Evolutionary conservation across 2,888 invertebrate species (phyloP).

Genomic region (Aphidius colemani): DNA sequence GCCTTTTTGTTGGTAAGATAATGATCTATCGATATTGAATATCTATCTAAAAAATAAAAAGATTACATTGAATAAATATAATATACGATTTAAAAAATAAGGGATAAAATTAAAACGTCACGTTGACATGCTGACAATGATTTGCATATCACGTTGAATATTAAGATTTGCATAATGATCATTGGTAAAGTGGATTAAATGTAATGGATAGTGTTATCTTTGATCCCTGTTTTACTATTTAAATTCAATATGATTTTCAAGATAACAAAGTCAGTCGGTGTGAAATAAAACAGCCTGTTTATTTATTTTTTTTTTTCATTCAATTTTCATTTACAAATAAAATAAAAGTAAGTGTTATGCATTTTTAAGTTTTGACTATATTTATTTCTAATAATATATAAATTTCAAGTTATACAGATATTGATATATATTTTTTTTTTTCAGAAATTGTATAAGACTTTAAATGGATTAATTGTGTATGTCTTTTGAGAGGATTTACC

Average conservation of each 20-base stretch:
- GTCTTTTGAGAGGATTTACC: slow-evolving; percentile 11
- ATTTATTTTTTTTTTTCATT: background rate
- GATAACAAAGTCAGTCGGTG: slow-evolving; percentile 39
- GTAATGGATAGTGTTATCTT: slow-evolving; percentile 52
- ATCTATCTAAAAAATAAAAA: background rate
- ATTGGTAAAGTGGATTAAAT: slow-evolving; percentile 53
- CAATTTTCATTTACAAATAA: too few relatives aligned
- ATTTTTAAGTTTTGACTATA: background rate
- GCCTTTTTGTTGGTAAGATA: background rate
- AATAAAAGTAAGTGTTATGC: background rate
- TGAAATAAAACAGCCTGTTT: slow-evolving; percentile 45
- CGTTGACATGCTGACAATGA: slow-evolving; percentile 25
- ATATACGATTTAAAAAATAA: background rate
- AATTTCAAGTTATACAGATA: background rate
- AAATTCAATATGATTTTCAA: slow-evolving; percentile 13
- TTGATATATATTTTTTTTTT: slow-evolving; percentile 3
- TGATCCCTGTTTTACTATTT: slow-evolving; percentile 21
- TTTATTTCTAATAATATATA: background rate
- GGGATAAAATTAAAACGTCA: slow-evolving; percentile 24
- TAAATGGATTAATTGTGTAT: too few relatives aligned
- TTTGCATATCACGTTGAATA: slow-evolving; percentile 42
- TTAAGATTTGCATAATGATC: slow-evolving; percentile 42
- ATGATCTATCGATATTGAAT: background rate
- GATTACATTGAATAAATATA: background rate
- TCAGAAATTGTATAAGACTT: background rate